phyloP scores from a whole-genome alignment of 1,140 invertebrate genomes.

The Saccostrea cuccullata region DNA sequence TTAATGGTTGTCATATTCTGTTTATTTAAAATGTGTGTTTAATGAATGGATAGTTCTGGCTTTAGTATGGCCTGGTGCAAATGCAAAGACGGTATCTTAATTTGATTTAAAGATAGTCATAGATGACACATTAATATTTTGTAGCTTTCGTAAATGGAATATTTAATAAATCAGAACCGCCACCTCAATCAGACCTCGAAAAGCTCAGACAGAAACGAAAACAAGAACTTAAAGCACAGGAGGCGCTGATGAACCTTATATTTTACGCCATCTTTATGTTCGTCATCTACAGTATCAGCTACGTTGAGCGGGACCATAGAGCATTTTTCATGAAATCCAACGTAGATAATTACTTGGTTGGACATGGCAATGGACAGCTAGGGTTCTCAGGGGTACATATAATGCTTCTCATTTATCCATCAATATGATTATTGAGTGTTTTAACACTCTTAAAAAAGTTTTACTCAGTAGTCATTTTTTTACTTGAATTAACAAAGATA shows the following conservation, averaged over 20 bases:
- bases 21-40: no score
- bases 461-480: no score
- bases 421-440: no score
- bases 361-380: constrained; percentile 26
- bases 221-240: constrained; percentile 50
- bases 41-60: no score
- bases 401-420: not conserved
- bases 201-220: constrained; percentile 41
- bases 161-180: constrained; percentile 48
- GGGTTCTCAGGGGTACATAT: constrained; percentile 51
- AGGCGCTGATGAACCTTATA: constrained; percentile 55
- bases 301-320: constrained; percentile 57
- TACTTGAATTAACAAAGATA: no score
- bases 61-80: no score
- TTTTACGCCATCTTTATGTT: constrained; percentile 57
- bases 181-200: constrained; percentile 45
- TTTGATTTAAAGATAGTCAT: no score
- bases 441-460: no score
- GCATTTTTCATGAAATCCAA: constrained; percentile 50
- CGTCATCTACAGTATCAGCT: constrained; percentile 57
- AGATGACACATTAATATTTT: not conserved
- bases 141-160: constrained; percentile 51
- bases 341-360: constrained; percentile 51
- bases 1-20: no score
- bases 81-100: no score